Percentiles rank a stretch among this genome's conserved stretches.
phyloP scores from a whole-genome alignment of 2,888 invertebrate species.

The Brenthis ino region DNA sequence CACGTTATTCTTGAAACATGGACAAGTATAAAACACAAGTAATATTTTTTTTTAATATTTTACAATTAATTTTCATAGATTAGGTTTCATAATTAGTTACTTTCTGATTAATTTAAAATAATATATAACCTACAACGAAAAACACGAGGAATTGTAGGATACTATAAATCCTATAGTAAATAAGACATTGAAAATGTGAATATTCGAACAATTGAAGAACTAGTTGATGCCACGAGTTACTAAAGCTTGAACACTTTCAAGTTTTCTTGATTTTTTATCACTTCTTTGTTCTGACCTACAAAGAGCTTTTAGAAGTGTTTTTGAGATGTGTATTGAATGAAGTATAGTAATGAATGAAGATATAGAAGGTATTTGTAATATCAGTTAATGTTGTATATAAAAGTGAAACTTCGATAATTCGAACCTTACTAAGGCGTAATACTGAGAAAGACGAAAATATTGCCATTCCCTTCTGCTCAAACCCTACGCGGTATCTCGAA shows the following conservation, averaged over 20 bases:
- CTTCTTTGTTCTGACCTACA: constrained; percentile 10
- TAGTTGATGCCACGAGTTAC: constrained; percentile 11
- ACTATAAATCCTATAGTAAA: background rate
- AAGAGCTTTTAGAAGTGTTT: constrained; percentile 2
- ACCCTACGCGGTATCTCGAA: background rate
- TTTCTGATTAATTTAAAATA: too few relatives aligned
- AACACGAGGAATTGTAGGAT: too few relatives aligned
- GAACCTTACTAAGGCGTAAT: background rate
- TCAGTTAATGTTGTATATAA: background rate
- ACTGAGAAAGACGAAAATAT: background rate
- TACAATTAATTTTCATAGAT: too few relatives aligned
- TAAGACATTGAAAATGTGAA: constrained; percentile 1
- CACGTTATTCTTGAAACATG: too few relatives aligned
- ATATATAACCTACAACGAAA: too few relatives aligned
- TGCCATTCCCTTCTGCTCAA: background rate
- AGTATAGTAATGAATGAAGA: too few relatives aligned
- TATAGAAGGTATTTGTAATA: background rate
- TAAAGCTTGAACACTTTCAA: constrained; percentile 5
- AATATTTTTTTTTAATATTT: too few relatives aligned
- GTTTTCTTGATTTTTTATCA: constrained; percentile 11
- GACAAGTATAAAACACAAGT: too few relatives aligned
- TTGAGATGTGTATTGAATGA: background rate
- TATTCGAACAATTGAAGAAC: constrained; percentile 8
- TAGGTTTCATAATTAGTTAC: too few relatives aligned
- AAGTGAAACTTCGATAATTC: background rate